Evolutionary conservation across 2,113 vertebrate genomes (phyloP), one percentile per base, ranked within the genome.

Genomic region (Lycaon pictus): DNA sequence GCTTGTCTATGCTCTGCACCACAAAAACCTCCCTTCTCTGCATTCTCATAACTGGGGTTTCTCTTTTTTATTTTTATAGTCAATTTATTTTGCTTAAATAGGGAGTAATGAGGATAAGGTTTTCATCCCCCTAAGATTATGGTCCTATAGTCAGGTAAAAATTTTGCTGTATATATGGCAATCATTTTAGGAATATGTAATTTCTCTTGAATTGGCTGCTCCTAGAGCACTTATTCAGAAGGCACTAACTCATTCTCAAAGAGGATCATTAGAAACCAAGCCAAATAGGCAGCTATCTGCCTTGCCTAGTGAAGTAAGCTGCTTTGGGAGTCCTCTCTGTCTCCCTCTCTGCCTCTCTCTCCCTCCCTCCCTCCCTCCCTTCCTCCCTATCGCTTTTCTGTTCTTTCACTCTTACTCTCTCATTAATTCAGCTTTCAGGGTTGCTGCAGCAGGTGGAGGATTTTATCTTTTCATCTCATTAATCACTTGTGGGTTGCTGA

Each of bases 391-490:
- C 29, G 96, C 88, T 94, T 98, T 98, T 48, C 67, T 76, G 22
- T 43, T 55, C 51, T 94, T 86, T 84, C 56, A 51, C 63, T 86
- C 51, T 58, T 7, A 17, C 37, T 80, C 63, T 76, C 63, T 83
- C 91, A 98, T 99, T 99, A 99, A 98, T 98, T 98, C 94, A 87
- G 13, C 96, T 99, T 98, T 98, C 96, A 94, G 94, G 92, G 82
- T 87, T 98, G 87, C 86, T 98, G 91, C 93, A 97, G 98, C 97
- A 99, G 98, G 98, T 98, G 98, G 95, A 98, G 88, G 96, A 98
- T 98, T 99, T 98, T 98, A 95, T 98, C 97, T 98, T 98, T 97
- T 98, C 95, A 98, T 98, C 95, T 99, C 98, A 98, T 99, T 99
- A 99, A 98, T 99, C 98, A 99, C 55, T 97, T 98, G 93, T 92